Conservation (phyloP, 2,888 invertebrate species). For the Nebria salina region DNA sequence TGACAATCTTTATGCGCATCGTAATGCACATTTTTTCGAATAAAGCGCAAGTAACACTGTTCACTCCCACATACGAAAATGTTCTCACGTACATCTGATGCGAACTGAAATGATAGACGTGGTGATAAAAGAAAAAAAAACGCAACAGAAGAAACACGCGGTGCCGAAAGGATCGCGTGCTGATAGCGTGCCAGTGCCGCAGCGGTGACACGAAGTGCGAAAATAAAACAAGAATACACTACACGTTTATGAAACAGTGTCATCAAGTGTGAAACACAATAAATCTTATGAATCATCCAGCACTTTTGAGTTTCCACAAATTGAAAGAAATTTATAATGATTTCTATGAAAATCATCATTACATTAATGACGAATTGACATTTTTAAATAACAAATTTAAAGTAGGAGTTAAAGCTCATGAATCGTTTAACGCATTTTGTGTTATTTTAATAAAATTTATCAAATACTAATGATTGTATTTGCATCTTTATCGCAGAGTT, state of each 20-base stretch:
- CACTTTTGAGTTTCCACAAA: not conserved
- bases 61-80: constrained; percentile 38
- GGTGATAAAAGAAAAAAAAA: constrained; percentile 4
- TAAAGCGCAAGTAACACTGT: constrained; percentile 29
- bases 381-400: no score
- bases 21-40: constrained; percentile 26
- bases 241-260: constrained; percentile 5
- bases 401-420: no score
- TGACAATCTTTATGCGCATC: constrained; percentile 33
- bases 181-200: constrained; percentile 8
- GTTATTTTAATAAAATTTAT: no score
- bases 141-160: constrained; percentile 3
- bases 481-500: not conserved
- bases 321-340: no score
- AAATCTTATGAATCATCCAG: not conserved
- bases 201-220: constrained; percentile 29
- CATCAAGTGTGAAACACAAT: not conserved
- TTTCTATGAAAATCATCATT: no score
- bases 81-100: constrained; percentile 42
- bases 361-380: no score
- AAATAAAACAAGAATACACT: constrained; percentile 13
- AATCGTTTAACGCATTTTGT: no score
- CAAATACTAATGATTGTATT: no score
- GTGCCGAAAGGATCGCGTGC: constrained; percentile 6
- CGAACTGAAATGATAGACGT: constrained; percentile 21